Conservation (phyloP, 2,113 vertebrate species). For the Mus musculus region DNA sequence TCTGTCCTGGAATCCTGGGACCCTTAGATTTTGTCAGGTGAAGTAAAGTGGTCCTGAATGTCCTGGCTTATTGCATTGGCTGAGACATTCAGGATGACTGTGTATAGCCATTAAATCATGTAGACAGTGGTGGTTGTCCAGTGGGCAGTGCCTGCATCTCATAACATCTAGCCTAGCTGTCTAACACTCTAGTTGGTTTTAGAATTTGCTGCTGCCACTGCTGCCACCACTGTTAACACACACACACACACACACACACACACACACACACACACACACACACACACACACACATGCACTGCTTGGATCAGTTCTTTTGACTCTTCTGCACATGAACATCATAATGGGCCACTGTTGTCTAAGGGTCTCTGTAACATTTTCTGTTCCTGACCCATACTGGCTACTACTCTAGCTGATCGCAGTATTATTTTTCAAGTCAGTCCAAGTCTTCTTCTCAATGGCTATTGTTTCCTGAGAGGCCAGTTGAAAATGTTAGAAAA, state of each 20-base stretch:
- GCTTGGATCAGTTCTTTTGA: not conserved
- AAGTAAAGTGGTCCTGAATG: not conserved
- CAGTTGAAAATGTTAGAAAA: not conserved
- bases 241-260: not conserved
- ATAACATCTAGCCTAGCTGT: not conserved
- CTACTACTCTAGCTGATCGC: not conserved
- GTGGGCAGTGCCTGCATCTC: not conserved
- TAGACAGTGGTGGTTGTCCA: accelerated
- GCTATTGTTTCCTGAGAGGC: not conserved
- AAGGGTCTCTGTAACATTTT: accelerated
- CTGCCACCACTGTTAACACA: not conserved
- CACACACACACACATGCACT: accelerated
- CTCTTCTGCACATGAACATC: accelerated
- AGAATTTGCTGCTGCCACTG: not conserved
- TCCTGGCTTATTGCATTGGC: not conserved
- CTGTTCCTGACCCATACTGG: accelerated
- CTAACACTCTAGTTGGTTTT: not conserved
- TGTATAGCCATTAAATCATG: not conserved
- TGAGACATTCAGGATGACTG: accelerated
- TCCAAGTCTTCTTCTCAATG: not conserved
- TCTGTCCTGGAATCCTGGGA: not conserved
- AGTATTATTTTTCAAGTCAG: not conserved
- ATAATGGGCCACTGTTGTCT: accelerated
- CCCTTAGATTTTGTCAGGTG: not conserved
- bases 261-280: not conserved